phyloP scores from a whole-genome alignment of 2,113 vertebrate genomes.

The Urocitellus parryii region DNA sequence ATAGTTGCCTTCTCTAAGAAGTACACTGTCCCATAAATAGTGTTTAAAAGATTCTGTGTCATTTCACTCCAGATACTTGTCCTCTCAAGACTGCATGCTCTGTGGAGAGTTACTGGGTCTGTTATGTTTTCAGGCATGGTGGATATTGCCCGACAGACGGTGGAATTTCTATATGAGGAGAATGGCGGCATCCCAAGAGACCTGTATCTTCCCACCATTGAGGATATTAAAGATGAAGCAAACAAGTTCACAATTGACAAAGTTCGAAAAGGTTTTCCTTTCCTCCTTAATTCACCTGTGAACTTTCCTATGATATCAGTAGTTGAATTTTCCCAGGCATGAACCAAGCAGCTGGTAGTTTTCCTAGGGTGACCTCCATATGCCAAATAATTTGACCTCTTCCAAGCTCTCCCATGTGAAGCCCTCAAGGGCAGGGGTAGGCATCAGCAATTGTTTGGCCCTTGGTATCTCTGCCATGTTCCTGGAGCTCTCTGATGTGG shows the following conservation, averaged over 20 bases:
- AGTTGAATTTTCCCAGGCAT: not conserved
- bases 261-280: slow-evolving; percentile 97
- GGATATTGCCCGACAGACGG: slow-evolving; percentile 97
- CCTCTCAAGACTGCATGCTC: not conserved
- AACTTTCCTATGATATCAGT: not conserved
- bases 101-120: not conserved
- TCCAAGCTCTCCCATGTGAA: not conserved
- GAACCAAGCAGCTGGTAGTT: not conserved
- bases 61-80: not conserved
- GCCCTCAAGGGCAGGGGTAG: not conserved
- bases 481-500: not conserved
- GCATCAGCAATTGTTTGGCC: not conserved
- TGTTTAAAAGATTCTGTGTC: not conserved
- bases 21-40: not conserved
- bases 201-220: slow-evolving; percentile 98
- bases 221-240: slow-evolving; percentile 99
- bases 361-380: not conserved
- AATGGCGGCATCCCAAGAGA: slow-evolving; percentile 98
- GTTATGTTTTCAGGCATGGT: slow-evolving; percentile 92
- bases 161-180: slow-evolving; percentile 99
- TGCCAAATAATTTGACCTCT: not conserved
- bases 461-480: not conserved
- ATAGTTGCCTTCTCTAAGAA: not conserved
- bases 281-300: not conserved
- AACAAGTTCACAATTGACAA: slow-evolving; percentile 99